Conservation (phyloP, 2,888 invertebrate species). For the Ophioninae sp. region DNA sequence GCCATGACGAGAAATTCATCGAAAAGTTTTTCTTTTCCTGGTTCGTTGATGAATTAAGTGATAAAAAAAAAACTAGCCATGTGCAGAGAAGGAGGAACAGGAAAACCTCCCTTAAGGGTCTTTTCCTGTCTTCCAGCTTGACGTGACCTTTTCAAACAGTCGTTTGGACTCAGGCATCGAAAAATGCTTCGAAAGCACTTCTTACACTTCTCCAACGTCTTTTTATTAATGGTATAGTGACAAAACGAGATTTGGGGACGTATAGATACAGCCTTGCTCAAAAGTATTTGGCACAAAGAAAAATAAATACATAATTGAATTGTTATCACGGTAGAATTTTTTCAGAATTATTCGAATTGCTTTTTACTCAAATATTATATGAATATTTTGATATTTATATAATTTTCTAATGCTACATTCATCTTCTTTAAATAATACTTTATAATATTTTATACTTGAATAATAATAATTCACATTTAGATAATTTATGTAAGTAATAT, state of each 20-base stretch:
- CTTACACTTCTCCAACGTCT: constrained; percentile 7
- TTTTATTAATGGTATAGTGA: background rate
- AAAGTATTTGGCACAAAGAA: too few relatives aligned
- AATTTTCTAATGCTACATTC: too few relatives aligned
- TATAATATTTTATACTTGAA: too few relatives aligned
- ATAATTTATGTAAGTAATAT: too few relatives aligned
- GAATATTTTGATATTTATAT: too few relatives aligned
- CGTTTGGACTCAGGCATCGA: constrained; percentile 8
- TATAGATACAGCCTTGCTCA: background rate
- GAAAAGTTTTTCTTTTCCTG: background rate
- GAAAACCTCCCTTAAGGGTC: background rate
- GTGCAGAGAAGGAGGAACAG: background rate
- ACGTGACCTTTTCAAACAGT: constrained; percentile 16
- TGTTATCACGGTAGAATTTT: too few relatives aligned
- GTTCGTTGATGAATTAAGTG: constrained; percentile 29
- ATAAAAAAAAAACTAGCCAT: constrained; percentile 10
- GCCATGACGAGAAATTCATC: constrained; percentile 43
- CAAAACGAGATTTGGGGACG: background rate
- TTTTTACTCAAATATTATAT: too few relatives aligned
- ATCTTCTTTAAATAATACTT: too few relatives aligned
- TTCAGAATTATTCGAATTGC: too few relatives aligned
- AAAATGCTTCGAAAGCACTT: constrained; percentile 24
- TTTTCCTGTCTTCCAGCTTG: background rate
- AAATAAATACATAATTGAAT: too few relatives aligned
- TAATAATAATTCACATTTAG: too few relatives aligned